These are phyloP conservation scores for Urocynchramus pylzowi DNA, from an alignment of 2,113 vertebrate species.

Conservation along the genomic window DNA sequence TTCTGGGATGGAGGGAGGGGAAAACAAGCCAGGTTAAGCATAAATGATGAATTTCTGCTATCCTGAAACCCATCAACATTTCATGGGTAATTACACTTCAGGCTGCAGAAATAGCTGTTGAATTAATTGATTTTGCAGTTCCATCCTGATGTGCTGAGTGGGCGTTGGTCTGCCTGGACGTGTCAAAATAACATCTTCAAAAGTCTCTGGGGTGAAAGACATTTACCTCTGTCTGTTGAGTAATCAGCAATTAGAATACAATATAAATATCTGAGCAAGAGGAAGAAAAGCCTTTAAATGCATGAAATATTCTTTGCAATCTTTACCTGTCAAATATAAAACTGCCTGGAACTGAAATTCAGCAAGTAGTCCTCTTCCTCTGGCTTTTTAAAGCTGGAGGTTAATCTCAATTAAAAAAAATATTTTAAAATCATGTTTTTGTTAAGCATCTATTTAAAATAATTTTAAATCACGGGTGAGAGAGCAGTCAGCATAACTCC, in stretches of 20 bases:
- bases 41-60: neutral
- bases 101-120: constrained; percentile 2
- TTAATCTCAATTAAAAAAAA: neutral
- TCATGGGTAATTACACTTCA: neutral
- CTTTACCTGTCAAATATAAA: neutral
- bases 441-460: neutral
- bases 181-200: neutral
- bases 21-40: neutral
- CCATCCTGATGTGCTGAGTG: neutral
- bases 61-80: neutral
- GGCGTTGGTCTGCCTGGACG: neutral
- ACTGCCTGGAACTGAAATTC: neutral
- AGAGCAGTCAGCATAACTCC: neutral
- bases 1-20: neutral
- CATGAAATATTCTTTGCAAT: neutral
- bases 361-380: neutral
- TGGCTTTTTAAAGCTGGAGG: neutral
- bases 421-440: neutral
- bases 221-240: neutral
- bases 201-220: neutral
- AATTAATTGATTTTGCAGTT: constrained; percentile 28
- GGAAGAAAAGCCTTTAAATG: neutral
- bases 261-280: neutral
- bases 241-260: neutral
- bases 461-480: neutral